phyloP scores from a whole-genome alignment of 2,888 invertebrate species.

The Pogonocherus hispidulus region DNA sequence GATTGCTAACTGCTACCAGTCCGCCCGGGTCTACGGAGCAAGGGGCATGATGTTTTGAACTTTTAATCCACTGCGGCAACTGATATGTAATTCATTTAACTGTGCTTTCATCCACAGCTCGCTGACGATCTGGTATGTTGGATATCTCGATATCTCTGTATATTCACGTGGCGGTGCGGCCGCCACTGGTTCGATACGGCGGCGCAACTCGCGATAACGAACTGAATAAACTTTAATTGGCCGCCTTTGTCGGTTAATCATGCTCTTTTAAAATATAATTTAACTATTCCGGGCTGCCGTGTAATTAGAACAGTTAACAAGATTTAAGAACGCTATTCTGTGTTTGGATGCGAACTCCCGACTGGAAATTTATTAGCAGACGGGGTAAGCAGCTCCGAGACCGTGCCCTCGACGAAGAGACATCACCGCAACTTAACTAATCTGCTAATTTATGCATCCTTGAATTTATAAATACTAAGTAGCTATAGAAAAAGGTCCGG shows the following conservation, averaged over 20 bases:
- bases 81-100: too few relatives aligned
- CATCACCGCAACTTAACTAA: constrained; percentile 42
- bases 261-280: constrained; percentile 59
- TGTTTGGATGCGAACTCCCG: constrained; percentile 54
- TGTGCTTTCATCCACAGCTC: too few relatives aligned
- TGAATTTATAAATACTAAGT: constrained; percentile 32
- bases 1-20: too few relatives aligned
- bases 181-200: constrained; percentile 53
- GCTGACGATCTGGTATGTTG: too few relatives aligned
- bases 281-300: constrained; percentile 57
- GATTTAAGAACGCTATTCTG: constrained; percentile 60
- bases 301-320: constrained; percentile 61
- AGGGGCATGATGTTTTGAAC: too few relatives aligned
- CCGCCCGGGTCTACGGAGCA: too few relatives aligned
- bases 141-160: too few relatives aligned
- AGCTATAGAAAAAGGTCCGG: neutral
- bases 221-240: constrained; percentile 56
- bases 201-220: constrained; percentile 57
- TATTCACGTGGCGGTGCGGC: neutral
- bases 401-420: constrained; percentile 40
- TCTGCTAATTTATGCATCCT: constrained; percentile 35
- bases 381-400: constrained; percentile 37
- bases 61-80: too few relatives aligned
- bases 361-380: constrained; percentile 54
- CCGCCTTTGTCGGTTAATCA: constrained; percentile 56